These are phyloP conservation scores for Pogoniulus pusillus DNA, from an alignment of 2,797 vertebrate genomes.

Conservation along the genomic window DNA sequence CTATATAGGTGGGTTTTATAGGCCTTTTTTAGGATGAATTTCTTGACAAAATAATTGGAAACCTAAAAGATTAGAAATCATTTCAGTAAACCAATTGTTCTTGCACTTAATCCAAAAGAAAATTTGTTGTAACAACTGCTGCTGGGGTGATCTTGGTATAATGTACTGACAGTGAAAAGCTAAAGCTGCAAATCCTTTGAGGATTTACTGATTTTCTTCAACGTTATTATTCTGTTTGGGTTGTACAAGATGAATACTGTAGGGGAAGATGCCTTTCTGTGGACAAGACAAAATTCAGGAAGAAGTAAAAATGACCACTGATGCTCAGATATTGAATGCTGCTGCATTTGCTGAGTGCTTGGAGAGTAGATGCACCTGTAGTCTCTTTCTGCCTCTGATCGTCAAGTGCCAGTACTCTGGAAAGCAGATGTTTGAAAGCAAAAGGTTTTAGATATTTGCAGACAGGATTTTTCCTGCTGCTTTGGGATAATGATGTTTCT, in stretches of 20 bases:
- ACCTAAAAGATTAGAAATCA: not conserved
- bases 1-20: not conserved
- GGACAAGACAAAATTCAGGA: not conserved
- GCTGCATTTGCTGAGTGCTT: not conserved
- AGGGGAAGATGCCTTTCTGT: not conserved
- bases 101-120: not conserved
- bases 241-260: not conserved
- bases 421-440: not conserved
- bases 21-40: not conserved
- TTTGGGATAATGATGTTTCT: not conserved
- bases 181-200: not conserved
- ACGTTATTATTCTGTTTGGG: not conserved
- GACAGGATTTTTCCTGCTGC: not conserved
- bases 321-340: not conserved
- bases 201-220: not conserved
- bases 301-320: not conserved
- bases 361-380: not conserved
- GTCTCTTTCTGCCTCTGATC: not conserved
- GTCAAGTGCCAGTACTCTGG: not conserved
- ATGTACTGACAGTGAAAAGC: not conserved
- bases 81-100: conserved; percentile 7
- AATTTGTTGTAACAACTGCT: not conserved
- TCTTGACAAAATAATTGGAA: conserved; percentile 23
- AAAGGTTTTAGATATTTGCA: not conserved
- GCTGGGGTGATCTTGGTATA: not conserved